phyloP scores from a whole-genome alignment of 2,888 invertebrate species.

The Thymelicus acteon region DNA sequence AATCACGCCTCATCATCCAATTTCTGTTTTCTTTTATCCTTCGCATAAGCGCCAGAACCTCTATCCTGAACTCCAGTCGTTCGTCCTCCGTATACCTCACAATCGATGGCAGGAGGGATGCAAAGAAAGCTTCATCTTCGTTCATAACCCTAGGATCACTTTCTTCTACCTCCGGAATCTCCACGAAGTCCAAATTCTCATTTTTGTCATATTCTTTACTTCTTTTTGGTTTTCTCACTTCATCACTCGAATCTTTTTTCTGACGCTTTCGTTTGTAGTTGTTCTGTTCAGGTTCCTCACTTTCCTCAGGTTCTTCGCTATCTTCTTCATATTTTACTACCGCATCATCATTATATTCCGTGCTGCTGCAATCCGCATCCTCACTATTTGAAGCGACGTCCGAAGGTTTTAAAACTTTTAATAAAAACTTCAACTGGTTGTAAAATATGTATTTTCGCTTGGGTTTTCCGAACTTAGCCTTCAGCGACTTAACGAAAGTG shows the following conservation, averaged over 20 bases:
- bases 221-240: not conserved
- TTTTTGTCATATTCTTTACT: constrained; percentile 35
- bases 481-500: constrained; percentile 70
- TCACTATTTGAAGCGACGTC: not conserved
- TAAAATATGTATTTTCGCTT: constrained; percentile 66
- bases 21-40: constrained; percentile 65
- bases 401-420: constrained; percentile 51
- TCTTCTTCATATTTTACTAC: constrained; percentile 42
- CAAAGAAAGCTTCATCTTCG: constrained; percentile 79
- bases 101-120: constrained; percentile 71
- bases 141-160: constrained; percentile 74
- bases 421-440: constrained; percentile 66
- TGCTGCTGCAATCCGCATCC: constrained; percentile 35
- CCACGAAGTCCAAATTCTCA: constrained; percentile 58
- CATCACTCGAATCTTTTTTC: constrained; percentile 41
- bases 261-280: constrained; percentile 48
- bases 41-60: constrained; percentile 72
- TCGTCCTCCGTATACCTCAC: constrained; percentile 75
- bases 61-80: constrained; percentile 72
- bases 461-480: constrained; percentile 60
- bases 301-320: constrained; percentile 29
- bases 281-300: constrained; percentile 30
- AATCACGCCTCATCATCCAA: constrained; percentile 44
- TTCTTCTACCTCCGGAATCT: constrained; percentile 51
- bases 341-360: constrained; percentile 45